These are phyloP conservation scores for Euwallacea fornicatus DNA, from an alignment of 1,140 invertebrate genomes.

Conservation along the genomic window DNA sequence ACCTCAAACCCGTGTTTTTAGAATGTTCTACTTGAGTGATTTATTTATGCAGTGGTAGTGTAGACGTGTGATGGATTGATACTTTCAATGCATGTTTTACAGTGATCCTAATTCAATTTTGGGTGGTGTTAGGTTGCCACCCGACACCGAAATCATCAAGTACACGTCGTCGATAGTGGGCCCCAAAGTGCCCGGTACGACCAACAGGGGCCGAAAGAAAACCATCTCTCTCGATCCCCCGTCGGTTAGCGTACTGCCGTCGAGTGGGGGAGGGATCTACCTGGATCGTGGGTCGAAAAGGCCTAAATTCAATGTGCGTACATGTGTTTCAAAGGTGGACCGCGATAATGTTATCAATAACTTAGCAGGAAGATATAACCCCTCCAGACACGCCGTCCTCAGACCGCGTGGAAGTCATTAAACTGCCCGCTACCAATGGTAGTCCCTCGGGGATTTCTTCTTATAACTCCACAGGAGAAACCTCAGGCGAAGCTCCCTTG, in stretches of 20 bases:
- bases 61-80: conserved; percentile 34
- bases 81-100: conserved; percentile 41
- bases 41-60: conserved; percentile 8
- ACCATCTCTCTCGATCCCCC: conserved; percentile 82
- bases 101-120: conserved; percentile 78
- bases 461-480: conserved; percentile 48
- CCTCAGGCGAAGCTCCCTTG: conserved; percentile 72
- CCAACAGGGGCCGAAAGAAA: conserved; percentile 81
- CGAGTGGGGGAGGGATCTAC: conserved; percentile 51
- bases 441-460: conserved; percentile 48
- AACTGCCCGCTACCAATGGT: conserved; percentile 64
- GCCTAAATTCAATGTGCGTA: conserved; percentile 51
- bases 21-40: no score
- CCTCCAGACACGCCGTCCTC: conserved; percentile 44
- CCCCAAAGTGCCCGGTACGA: conserved; percentile 78
- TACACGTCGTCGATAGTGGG: conserved; percentile 83
- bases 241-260: conserved; percentile 66
- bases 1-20: no score
- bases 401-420: conserved; percentile 77
- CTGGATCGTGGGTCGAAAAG: conserved; percentile 60
- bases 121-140: conserved; percentile 76
- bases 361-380: conserved; percentile 42
- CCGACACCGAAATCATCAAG: conserved; percentile 88
- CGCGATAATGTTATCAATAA: neutral
- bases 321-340: neutral